Percentiles rank a stretch among this genome's conserved stretches.
Conservation (phyloP, 2,797 vertebrate genomes). For the Ara ararauna region DNA sequence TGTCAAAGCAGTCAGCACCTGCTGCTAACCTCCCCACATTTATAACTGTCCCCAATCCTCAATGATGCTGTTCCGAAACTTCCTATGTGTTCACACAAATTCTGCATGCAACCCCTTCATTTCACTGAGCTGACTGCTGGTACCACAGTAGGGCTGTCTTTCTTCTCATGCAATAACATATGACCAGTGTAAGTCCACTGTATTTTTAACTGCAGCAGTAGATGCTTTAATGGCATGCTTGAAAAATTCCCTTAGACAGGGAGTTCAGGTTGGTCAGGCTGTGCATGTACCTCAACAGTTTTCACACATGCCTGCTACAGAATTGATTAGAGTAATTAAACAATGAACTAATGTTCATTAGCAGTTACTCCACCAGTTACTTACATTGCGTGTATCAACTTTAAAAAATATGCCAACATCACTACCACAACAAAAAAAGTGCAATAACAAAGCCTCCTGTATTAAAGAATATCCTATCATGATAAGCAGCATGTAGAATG, state of each 20-base stretch:
- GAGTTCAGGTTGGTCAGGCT: not conserved
- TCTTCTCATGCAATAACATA: not conserved
- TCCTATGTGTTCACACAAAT: not conserved
- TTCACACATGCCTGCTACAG: not conserved
- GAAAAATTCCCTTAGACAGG: not conserved
- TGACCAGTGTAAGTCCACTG: not conserved
- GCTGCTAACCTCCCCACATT: not conserved
- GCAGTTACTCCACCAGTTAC: not conserved
- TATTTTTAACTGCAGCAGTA: not conserved
- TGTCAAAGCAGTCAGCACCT: not conserved
- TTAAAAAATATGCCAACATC: not conserved
- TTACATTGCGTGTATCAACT: not conserved
- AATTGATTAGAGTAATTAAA: not conserved
- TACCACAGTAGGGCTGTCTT: not conserved
- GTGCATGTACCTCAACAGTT: not conserved
- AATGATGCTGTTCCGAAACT: not conserved
- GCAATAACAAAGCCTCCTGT: not conserved
- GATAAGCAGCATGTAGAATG: not conserved
- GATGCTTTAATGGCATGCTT: not conserved
- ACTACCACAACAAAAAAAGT: not conserved
- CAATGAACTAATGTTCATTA: not conserved
- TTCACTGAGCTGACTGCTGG: not conserved
- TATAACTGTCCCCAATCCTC: not conserved
- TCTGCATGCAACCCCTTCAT: not conserved
- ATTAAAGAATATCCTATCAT: not conserved